These are phyloP conservation scores for Scylla paramamosain DNA, from an alignment of 1,140 invertebrate genomes.

Conservation along the genomic window DNA sequence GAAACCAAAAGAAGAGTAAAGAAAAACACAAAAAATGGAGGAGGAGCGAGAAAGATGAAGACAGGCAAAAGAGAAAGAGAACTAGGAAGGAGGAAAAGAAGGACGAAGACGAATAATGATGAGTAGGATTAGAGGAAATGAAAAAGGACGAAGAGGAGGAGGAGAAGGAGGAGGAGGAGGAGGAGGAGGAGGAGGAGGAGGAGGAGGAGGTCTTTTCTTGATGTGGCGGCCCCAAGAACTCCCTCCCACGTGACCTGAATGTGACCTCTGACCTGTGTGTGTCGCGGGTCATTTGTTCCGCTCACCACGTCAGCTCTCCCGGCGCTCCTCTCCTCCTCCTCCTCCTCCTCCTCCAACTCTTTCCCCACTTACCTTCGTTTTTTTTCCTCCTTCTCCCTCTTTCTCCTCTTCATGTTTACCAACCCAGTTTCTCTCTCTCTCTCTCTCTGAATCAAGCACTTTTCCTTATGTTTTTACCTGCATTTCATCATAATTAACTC, in stretches of 20 bases:
- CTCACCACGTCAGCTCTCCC: slow-evolving; percentile 60
- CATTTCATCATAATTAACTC: no score
- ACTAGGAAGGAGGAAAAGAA: background rate
- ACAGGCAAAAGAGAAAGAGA: background rate
- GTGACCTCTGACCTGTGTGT: slow-evolving; percentile 51
- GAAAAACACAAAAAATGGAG: background rate
- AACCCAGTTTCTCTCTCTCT: background rate
- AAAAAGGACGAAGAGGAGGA: background rate
- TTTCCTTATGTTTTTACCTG: no score
- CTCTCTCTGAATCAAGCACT: background rate
- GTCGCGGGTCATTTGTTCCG: slow-evolving; percentile 65
- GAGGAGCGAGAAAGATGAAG: background rate
- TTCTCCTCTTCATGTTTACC: background rate
- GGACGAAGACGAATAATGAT: background rate
- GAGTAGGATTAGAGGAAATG: background rate
- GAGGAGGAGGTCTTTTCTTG: background rate
- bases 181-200: background rate
- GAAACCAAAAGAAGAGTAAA: background rate
- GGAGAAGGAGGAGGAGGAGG: background rate
- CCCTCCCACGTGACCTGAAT: slow-evolving; percentile 34
- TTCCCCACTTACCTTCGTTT: background rate
- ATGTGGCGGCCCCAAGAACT: background rate
- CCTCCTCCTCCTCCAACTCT: slow-evolving; percentile 26
- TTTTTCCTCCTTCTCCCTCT: background rate
- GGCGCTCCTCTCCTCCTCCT: background rate